Conservation (phyloP, 2,797 vertebrate species). For the Huso huso region DNA sequence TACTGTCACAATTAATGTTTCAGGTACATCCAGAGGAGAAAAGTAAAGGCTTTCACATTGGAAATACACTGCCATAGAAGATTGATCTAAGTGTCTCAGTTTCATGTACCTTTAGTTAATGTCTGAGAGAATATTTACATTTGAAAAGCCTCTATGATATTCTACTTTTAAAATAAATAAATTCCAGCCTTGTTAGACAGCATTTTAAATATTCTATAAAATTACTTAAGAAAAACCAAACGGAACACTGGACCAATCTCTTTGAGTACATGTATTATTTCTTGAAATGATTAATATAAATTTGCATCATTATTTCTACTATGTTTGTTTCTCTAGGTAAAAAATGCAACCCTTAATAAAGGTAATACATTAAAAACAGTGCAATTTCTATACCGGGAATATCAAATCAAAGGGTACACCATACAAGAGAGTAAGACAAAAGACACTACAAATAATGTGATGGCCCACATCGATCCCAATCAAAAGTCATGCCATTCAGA, state of each 20-base stretch:
- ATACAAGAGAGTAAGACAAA: slow-evolving; percentile 6
- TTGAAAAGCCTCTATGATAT: slow-evolving; percentile 16
- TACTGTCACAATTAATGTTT: slow-evolving; percentile 20
- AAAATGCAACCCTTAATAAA: slow-evolving; percentile 12
- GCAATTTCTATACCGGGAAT: slow-evolving; percentile 3
- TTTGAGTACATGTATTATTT: background rate
- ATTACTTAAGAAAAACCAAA: slow-evolving; percentile 14
- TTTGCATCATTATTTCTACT: slow-evolving; percentile 1
- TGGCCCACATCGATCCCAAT: background rate
- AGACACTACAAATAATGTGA: background rate
- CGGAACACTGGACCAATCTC: background rate
- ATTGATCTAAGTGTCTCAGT: slow-evolving; percentile 15
- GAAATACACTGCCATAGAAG: slow-evolving; percentile 18
- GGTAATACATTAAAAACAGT: slow-evolving; percentile 22
- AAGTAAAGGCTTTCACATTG: slow-evolving; percentile 21
- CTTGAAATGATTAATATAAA: slow-evolving; percentile 11
- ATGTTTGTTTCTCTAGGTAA: slow-evolving; percentile 18
- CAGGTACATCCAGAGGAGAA: slow-evolving; percentile 17
- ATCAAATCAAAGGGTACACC: slow-evolving; percentile 7
- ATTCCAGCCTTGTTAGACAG: slow-evolving; percentile 18
- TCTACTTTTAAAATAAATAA: slow-evolving; percentile 17
- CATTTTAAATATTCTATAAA: slow-evolving; percentile 22
- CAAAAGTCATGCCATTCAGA: background rate
- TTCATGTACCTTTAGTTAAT: slow-evolving; percentile 16
- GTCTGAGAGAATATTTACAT: slow-evolving; percentile 11